These are phyloP conservation scores for Silurus glanis DNA, from an alignment of 2,113 vertebrate genomes.

Conservation along the genomic window DNA sequence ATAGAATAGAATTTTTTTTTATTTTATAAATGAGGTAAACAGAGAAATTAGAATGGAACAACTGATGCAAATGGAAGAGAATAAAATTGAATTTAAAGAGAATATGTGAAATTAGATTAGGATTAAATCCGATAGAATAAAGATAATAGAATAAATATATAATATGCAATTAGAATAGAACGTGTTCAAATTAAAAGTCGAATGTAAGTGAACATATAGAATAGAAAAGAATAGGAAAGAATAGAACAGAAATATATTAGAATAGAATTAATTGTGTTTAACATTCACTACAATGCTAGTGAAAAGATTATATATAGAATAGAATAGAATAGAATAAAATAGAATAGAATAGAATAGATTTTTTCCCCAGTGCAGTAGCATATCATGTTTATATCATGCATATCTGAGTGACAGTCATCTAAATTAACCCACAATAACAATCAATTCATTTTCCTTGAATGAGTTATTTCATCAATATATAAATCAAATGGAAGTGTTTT, in stretches of 20 bases:
- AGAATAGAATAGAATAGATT: neutral
- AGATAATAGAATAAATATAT: neutral
- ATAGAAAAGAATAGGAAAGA: neutral
- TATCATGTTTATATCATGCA: neutral
- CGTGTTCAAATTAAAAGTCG: neutral
- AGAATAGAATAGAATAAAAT: neutral
- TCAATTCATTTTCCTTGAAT: constrained; percentile 1
- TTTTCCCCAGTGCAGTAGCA: neutral
- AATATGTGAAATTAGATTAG: neutral
- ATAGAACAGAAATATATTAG: neutral
- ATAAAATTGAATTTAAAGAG: neutral
- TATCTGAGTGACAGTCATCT: neutral
- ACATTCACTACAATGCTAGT: too few species aligned
- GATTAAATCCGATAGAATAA: neutral
- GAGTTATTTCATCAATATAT: constrained; percentile 22
- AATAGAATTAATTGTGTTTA: too few species aligned
- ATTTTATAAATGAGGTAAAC: too few species aligned
- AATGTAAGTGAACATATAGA: neutral
- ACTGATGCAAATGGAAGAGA: too few species aligned
- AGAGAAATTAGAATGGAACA: too few species aligned
- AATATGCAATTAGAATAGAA: neutral
- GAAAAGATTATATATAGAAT: too few species aligned
- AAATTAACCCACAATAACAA: neutral
- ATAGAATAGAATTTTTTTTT: too few species aligned
- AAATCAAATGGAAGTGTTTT: neutral